These are phyloP conservation scores for Macrotis lagotis DNA, from an alignment of 2,113 vertebrate genomes.

Conservation along the genomic window DNA sequence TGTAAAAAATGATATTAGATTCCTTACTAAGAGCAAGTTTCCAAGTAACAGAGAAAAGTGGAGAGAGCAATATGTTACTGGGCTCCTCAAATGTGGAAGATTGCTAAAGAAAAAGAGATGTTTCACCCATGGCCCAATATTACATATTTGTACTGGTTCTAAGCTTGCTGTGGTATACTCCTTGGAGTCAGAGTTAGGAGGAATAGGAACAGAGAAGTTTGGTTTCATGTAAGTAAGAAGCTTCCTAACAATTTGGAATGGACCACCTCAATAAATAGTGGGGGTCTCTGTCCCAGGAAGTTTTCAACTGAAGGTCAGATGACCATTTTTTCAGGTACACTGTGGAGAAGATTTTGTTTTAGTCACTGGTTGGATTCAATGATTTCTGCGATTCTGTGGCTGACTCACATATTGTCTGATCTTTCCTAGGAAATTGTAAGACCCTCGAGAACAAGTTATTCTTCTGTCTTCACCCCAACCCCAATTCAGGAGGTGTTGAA, in stretches of 20 bases:
- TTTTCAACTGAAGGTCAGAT: neutral
- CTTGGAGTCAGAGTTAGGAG: neutral
- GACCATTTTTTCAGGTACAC: neutral
- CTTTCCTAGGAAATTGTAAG: neutral
- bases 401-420: neutral
- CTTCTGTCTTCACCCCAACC: neutral
- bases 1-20: neutral
- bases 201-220: neutral
- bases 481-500: neutral
- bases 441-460: neutral
- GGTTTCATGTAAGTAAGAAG: neutral
- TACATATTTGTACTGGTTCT: neutral
- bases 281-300: neutral
- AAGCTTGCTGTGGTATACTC: rapidly evolving
- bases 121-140: neutral
- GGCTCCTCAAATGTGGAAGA: neutral
- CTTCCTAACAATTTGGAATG: neutral
- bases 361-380: neutral
- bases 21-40: neutral
- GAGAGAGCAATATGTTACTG: neutral
- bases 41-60: neutral
- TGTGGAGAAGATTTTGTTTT: neutral
- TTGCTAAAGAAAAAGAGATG: neutral
- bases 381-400: neutral
- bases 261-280: neutral